Percentiles rank a stretch among this genome's conserved stretches.
Conservation (phyloP, 2,888 invertebrate genomes). For the Aspidiotus destructor region DNA sequence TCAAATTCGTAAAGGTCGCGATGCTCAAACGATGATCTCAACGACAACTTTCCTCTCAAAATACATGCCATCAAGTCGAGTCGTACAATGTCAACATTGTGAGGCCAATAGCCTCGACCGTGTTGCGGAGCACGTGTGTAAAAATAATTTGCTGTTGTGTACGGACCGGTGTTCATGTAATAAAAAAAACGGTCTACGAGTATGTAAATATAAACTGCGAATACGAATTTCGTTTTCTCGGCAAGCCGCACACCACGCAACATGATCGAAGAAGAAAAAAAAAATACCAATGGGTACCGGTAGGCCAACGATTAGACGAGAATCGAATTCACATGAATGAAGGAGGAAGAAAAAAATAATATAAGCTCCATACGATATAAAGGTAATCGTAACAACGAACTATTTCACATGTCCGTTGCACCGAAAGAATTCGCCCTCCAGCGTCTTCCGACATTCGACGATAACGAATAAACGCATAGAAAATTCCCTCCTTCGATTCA, state of each 20-base stretch:
- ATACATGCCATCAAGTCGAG: too few relatives aligned
- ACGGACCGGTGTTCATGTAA: not conserved
- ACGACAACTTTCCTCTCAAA: too few relatives aligned
- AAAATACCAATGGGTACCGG: not conserved
- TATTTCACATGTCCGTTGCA: not conserved
- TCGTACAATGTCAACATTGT: too few relatives aligned
- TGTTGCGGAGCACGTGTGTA: not conserved
- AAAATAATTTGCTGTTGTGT: not conserved
- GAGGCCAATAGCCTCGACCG: conserved; percentile 1
- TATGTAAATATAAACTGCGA: conserved; percentile 4
- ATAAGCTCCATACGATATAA: not conserved
- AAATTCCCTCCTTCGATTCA: too few relatives aligned
- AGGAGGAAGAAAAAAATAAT: not conserved
- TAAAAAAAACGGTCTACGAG: not conserved
- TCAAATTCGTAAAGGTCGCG: too few relatives aligned
- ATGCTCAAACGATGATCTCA: too few relatives aligned
- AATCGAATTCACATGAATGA: conserved; percentile 1
- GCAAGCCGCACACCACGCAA: not conserved
- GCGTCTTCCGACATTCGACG: not conserved
- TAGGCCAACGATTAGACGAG: conserved; percentile 4
- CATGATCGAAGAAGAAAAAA: not conserved
- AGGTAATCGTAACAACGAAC: not conserved
- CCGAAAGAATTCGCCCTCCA: conserved; percentile 2
- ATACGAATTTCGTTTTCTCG: not conserved
- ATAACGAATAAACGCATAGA: not conserved